Base-by-base conservation (phyloP, 1,140 invertebrate species). In the Trichomalopsis sarcophagae region DNA sequence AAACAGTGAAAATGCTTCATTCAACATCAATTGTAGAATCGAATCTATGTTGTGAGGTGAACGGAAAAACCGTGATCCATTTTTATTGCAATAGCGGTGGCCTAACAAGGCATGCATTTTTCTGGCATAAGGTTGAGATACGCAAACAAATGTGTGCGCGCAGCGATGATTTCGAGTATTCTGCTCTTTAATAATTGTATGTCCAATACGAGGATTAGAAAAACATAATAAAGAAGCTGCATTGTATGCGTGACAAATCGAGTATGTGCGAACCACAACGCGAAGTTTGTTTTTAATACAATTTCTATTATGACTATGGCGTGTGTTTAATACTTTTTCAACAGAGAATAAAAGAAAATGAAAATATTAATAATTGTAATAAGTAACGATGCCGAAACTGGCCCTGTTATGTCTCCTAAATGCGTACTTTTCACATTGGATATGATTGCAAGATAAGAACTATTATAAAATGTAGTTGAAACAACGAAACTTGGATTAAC, bases 251-350 rank as follows among this genome's bases (percentile, higher is more conserved):
- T 84, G 75, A 81, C 87, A 75, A 77, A 71, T 14, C 69, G 21
- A 83, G 81, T 85, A 77, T 69, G 50, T 85, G 79, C 84, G 66
- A 81, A 62, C 40, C 30, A n/a, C 81, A 80, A 81, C 55, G 82
- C 86, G 85, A 86, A 78, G 87, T 87, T 83, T 87, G 86, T 89
- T 91, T 89, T 91, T 91, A 89, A 88, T 89, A 91, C 88, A 81
- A 82, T 90, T 91, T 91, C 89, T 90, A 90, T 74, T 40, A 74
- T 77, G 40, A 86, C 80, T 87, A 88, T 75, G 86, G 87, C 83
- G 89, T 88, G 87, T 89, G 88, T 91, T 91, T 91, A 89, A 91
- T 90, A 91, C 90, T 91, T 91, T 91, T 91, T 89, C 89, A 90
- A 85, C 33, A 68, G 85, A 68, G 66, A 66, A 77, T 30, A 81